A percentile compares a stretch with the other conserved stretches of the same genome.
Evolutionary conservation across 2,797 vertebrate genomes (phyloP).

Genomic region (Microcaecilia unicolor): DNA sequence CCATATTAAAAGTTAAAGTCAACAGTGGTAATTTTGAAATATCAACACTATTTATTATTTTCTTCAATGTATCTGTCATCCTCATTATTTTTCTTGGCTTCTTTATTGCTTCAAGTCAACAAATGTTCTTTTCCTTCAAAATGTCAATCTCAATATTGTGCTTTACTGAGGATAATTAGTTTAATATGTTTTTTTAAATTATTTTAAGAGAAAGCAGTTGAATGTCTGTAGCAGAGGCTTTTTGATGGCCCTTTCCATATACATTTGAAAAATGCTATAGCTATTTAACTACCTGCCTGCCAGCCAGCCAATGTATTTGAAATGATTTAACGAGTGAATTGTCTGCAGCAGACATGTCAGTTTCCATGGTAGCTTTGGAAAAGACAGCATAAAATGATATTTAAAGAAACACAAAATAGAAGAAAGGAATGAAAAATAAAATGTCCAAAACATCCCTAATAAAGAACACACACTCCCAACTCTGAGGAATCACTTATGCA

Average conservation of each 20-base stretch:
- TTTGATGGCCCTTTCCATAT: not conserved
- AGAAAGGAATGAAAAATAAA: conserved; percentile 36
- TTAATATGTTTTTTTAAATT: too few species aligned
- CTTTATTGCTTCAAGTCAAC: conserved; percentile 3
- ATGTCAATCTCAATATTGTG: not conserved
- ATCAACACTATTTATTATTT: not conserved
- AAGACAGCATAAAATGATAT: conserved; percentile 24
- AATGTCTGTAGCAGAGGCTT: not conserved
- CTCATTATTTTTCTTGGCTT: not conserved
- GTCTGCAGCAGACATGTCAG: conserved; percentile 28
- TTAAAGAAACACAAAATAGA: conserved; percentile 41
- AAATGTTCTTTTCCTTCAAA: not conserved
- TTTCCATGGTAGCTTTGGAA: conserved; percentile 53
- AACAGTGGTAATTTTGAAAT: not conserved
- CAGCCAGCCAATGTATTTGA: conserved; percentile 27
- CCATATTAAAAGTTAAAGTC: not conserved
- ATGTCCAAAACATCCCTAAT: conserved; percentile 23
- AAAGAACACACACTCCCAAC: conserved; percentile 1
- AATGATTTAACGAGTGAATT: conserved; percentile 27
- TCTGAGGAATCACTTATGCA: conserved; percentile 20
- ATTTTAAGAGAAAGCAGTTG: conserved; percentile 18
- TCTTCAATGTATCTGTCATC: not conserved
- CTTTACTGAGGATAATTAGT: not conserved
- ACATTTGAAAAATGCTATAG: conserved; percentile 12
- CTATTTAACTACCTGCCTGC: conserved; percentile 16